phyloP scores from a whole-genome alignment of 2,113 vertebrate genomes.

The Columba livia region DNA sequence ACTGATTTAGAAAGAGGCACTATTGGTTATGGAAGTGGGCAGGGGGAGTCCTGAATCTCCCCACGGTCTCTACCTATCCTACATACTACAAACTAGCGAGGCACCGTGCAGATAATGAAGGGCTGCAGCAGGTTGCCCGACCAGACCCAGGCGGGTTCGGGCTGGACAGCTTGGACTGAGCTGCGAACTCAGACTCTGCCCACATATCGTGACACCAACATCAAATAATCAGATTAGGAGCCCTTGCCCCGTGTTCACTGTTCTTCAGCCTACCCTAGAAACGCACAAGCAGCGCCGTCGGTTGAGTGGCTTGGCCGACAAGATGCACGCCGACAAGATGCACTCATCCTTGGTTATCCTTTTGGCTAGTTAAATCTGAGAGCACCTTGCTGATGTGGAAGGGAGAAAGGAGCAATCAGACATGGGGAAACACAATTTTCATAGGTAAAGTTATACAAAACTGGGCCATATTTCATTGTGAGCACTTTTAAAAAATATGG shows the following conservation, averaged over 20 bases:
- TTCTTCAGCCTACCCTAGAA: background rate
- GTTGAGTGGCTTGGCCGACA: background rate
- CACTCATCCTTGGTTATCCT: background rate
- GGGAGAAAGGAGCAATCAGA: background rate
- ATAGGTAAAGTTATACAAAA: background rate
- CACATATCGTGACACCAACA: background rate
- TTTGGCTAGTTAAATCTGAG: background rate
- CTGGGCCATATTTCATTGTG: constrained; percentile 25
- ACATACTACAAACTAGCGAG: background rate
- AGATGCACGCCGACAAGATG: background rate
- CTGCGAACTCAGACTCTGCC: background rate
- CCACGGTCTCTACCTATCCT: background rate
- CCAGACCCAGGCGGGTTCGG: background rate
- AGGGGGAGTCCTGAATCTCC: background rate
- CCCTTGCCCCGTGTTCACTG: background rate
- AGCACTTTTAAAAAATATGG: background rate
- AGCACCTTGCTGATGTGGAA: background rate
- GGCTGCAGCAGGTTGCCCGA: background rate
- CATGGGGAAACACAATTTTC: background rate
- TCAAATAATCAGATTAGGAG: background rate
- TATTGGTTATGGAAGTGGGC: background rate
- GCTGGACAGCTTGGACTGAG: background rate
- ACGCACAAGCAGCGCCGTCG: background rate
- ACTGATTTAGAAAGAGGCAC: background rate
- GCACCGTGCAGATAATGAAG: background rate